phyloP scores from a whole-genome alignment of 2,888 invertebrate species.

The Euphydryas editha region DNA sequence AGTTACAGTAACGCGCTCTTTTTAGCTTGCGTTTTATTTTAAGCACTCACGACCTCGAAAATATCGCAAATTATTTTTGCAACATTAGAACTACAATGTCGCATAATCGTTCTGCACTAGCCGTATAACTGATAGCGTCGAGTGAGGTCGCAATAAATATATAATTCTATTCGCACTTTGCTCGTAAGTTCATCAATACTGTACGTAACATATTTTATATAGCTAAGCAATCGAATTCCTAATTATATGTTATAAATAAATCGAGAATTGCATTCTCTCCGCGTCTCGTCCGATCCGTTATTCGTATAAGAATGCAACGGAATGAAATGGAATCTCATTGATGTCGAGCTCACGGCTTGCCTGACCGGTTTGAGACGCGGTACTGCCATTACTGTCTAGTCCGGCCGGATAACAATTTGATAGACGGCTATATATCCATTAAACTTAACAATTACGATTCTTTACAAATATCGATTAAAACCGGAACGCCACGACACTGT shows the following conservation, averaged over 20 bases:
- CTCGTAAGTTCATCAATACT: slow-evolving; percentile 10
- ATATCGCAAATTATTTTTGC: slow-evolving; percentile 23
- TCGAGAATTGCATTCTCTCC: slow-evolving; percentile 54
- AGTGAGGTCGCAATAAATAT: slow-evolving; percentile 3
- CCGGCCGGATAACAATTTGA: slow-evolving; percentile 72
- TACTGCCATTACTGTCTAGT: slow-evolving; percentile 60
- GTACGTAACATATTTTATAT: slow-evolving; percentile 10
- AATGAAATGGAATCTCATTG: slow-evolving; percentile 83
- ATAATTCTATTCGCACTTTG: slow-evolving; percentile 5
- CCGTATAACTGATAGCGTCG: slow-evolving; percentile 1
- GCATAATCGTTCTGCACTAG: slow-evolving; percentile 47
- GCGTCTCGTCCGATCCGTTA: slow-evolving; percentile 73
- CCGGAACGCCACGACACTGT: slow-evolving; percentile 24
- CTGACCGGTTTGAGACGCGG: slow-evolving; percentile 72
- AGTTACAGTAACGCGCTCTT: slow-evolving; percentile 16
- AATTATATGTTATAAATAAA: slow-evolving; percentile 40
- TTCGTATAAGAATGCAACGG: slow-evolving; percentile 79
- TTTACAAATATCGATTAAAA: slow-evolving; percentile 40
- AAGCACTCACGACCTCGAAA: slow-evolving; percentile 17
- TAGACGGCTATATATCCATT: slow-evolving; percentile 58
- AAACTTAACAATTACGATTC: slow-evolving; percentile 36
- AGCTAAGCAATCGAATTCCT: slow-evolving; percentile 26
- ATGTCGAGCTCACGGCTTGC: slow-evolving; percentile 69
- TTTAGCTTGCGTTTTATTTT: slow-evolving; percentile 23
- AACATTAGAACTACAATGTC: slow-evolving; percentile 48